These are phyloP conservation scores for Anguilla megastoma DNA, from an alignment of 2,797 vertebrate genomes.

Conservation along the genomic window DNA sequence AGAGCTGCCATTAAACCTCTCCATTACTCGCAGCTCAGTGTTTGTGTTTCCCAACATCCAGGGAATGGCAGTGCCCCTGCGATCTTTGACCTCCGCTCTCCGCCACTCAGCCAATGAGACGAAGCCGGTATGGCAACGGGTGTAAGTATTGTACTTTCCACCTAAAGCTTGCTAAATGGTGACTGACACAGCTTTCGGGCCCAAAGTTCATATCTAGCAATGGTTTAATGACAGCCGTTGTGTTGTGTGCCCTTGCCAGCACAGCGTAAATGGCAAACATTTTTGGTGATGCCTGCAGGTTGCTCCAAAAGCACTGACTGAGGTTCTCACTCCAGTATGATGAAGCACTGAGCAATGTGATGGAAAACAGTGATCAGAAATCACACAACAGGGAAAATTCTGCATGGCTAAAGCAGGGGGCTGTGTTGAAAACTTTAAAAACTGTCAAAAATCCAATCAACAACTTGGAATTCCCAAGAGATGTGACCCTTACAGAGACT, in stretches of 20 bases:
- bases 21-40: constrained; percentile 47
- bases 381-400: neutral
- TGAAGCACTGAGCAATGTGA: neutral
- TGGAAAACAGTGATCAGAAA: neutral
- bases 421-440: neutral
- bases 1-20: neutral
- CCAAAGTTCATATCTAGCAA: neutral
- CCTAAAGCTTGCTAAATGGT: neutral
- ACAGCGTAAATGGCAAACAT: neutral
- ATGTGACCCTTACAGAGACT: neutral
- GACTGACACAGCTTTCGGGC: neutral
- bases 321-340: neutral
- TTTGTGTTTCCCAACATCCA: constrained; percentile 65
- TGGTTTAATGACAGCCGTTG: neutral
- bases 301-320: neutral
- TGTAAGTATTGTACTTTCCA: neutral
- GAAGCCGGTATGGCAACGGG: neutral
- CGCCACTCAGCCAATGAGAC: neutral
- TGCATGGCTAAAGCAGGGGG: neutral
- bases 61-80: constrained; percentile 45
- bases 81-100: constrained; percentile 8
- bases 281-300: neutral
- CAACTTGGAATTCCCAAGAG: neutral
- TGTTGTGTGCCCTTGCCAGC: neutral
- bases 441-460: neutral